phyloP scores from a whole-genome alignment of 2,888 invertebrate species.

The Drosophila borborema region DNA sequence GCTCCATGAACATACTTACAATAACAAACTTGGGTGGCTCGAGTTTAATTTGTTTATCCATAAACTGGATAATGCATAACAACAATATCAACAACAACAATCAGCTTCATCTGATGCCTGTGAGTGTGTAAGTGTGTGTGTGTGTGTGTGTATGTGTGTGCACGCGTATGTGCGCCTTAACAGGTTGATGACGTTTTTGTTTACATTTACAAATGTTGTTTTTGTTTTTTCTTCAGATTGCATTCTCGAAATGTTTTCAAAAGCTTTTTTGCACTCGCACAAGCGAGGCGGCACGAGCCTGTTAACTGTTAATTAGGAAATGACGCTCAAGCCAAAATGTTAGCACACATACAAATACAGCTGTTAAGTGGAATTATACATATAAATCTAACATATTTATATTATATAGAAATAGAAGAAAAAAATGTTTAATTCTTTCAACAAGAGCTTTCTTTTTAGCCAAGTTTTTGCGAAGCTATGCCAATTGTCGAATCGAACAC shows the following conservation, averaged over 20 bases:
- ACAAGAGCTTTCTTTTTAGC: too few species aligned
- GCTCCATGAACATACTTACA: constrained; percentile 24
- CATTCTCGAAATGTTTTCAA: constrained; percentile 37
- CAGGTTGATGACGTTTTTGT: constrained; percentile 73
- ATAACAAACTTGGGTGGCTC: constrained; percentile 46
- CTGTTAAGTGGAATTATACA: background rate
- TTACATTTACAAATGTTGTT: constrained; percentile 52
- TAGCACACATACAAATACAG: constrained; percentile 2
- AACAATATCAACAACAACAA: constrained; percentile 32
- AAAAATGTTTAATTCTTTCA: too few species aligned
- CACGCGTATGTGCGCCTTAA: constrained; percentile 10
- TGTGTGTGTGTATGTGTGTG: too few species aligned
- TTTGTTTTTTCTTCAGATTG: constrained; percentile 7
- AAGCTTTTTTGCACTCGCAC: constrained; percentile 35
- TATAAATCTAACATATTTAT: background rate
- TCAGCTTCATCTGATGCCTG: constrained; percentile 12
- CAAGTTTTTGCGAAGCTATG: background rate
- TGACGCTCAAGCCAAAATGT: constrained; percentile 37
- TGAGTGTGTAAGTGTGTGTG: background rate
- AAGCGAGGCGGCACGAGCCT: constrained; percentile 22
- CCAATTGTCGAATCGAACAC: background rate
- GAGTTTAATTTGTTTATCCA: constrained; percentile 67
- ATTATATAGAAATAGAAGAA: background rate
- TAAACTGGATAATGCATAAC: constrained; percentile 30
- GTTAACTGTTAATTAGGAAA: constrained; percentile 10